Evolutionary conservation across 2,888 invertebrate species (phyloP), one percentile per base, ranked within the genome.

Genomic region (Macropis europaea): DNA sequence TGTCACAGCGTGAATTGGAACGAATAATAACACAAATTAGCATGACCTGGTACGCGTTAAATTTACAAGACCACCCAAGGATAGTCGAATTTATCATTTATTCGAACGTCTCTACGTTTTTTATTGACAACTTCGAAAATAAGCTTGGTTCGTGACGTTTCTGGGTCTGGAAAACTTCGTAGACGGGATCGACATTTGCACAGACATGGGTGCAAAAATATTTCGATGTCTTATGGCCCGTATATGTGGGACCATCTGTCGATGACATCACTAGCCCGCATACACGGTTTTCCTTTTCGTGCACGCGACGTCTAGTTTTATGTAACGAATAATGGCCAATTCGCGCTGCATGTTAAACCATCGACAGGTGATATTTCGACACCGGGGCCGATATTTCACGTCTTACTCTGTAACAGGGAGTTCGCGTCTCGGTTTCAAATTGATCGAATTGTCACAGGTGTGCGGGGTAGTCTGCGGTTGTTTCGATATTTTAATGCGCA

Each of bases 241-340:
- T 56, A 56, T 61, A 40, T 32, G 50, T 30, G 38, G 68, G 50
- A 61, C 54, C 71, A 68, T 72, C 62, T 72, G 72, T 42, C 62
- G 52, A 36, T 62, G 69, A 57, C 62, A 63, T 72, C 72, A 22
- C 40, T 40, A n/a, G 30, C 69, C 69, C 68, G 56, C 63, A 69
- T 48, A 53, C 50, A 42, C 11, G 48, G n/a, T 38, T 48, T 60
- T 54, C 24, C 67, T 54, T 71, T 56, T 43, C 34, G 32, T 6
- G 32, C 34, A 6, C 7, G 47, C 28, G 36, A 32, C 42, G 3
- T 53, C 28, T 32, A 67, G 28, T 45, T 60, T 52, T 30, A 24
- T 26, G 32, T 30, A 22, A 38, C 52, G 30, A 45, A 52, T 40
- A 45, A 54, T 42, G 47, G 40, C 9, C 36, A 15, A 50, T 60